phyloP scores from a whole-genome alignment of 2,113 vertebrate species.

The Myrmecobius fasciatus region DNA sequence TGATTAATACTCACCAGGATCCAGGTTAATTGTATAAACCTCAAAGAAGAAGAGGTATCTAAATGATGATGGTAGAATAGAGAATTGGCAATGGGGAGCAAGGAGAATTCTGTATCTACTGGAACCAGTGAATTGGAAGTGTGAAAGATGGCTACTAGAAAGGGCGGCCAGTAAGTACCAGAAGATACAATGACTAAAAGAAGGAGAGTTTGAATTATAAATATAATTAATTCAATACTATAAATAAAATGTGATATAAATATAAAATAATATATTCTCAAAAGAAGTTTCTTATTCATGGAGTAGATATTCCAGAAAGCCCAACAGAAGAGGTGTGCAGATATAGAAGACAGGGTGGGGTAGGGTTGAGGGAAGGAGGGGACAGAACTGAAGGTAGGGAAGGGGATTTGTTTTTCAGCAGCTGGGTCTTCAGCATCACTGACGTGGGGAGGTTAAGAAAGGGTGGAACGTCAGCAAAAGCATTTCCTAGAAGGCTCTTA shows the following conservation, averaged over 20 bases:
- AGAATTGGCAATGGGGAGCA: neutral
- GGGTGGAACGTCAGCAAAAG: neutral
- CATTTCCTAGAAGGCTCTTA: neutral
- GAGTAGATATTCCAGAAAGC: neutral
- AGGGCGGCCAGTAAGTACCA: neutral
- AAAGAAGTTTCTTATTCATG: neutral
- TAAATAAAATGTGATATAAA: too few relatives aligned
- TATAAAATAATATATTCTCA: neutral
- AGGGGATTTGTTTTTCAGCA: neutral
- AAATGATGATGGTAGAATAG: neutral
- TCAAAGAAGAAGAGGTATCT: neutral
- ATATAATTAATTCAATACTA: too few relatives aligned
- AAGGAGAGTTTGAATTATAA: neutral
- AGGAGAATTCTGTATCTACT: neutral
- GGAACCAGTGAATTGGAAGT: neutral
- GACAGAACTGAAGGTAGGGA: neutral
- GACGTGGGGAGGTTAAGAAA: neutral
- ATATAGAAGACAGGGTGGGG: neutral
- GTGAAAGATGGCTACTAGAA: neutral
- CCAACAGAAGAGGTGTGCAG: neutral
- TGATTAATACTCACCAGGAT: neutral
- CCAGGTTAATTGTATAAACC: neutral
- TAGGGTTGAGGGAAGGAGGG: neutral
- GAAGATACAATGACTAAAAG: neutral
- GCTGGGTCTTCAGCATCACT: neutral